Evolutionary conservation across 2,113 vertebrate species (phyloP).

Genomic region (Hippotragus niger): DNA sequence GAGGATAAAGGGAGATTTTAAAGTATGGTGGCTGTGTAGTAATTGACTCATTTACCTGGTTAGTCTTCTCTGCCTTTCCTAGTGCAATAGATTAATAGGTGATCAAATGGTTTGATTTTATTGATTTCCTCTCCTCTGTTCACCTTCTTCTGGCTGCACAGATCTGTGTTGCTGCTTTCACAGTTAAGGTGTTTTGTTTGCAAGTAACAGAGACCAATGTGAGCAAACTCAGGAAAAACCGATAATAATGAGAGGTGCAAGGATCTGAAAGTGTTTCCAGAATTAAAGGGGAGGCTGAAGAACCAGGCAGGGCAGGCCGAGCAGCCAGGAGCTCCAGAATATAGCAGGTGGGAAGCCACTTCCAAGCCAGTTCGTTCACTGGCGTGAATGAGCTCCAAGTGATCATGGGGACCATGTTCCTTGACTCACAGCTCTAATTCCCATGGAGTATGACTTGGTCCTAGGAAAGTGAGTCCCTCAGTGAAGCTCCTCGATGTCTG

Average conservation of each 20-base stretch:
- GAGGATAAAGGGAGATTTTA: not conserved
- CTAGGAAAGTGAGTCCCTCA: not conserved
- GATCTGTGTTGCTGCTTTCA: not conserved
- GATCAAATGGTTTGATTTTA: not conserved
- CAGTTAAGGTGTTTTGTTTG: not conserved
- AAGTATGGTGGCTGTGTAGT: not conserved
- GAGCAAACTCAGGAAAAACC: not conserved
- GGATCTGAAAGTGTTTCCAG: not conserved
- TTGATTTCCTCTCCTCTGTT: not conserved
- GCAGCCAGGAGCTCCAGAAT: not conserved
- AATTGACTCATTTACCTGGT: not conserved
- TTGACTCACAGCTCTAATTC: not conserved
- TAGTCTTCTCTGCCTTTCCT: not conserved
- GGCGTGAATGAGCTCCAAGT: not conserved
- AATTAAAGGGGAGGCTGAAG: not conserved
- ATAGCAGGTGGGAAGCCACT: not conserved
- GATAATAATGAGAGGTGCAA: not conserved
- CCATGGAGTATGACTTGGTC: too few species aligned
- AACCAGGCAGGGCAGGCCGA: not conserved
- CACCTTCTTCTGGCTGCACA: not conserved
- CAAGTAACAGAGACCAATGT: not conserved
- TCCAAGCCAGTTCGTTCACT: not conserved
- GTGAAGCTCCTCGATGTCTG: not conserved
- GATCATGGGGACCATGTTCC: not conserved
- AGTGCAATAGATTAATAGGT: not conserved